Evolutionary conservation across 2,888 invertebrate genomes (phyloP).

Genomic region (Rhaphigaster nebulosa): DNA sequence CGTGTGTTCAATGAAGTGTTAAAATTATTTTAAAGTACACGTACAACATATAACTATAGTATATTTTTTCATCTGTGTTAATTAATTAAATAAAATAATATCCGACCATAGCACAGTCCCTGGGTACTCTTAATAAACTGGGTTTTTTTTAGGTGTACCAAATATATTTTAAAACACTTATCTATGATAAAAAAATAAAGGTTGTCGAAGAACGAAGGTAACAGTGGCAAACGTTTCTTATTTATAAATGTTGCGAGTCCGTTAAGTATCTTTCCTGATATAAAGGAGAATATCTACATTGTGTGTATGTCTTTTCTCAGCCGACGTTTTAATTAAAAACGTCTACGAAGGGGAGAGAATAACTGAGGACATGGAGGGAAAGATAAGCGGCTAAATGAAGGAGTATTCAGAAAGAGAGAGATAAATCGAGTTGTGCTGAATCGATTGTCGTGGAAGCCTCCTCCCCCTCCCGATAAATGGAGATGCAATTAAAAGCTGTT

Average conservation of each 20-base stretch:
- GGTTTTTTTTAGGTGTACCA: no score
- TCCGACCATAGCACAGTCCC: no score
- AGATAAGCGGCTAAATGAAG: slow-evolving; percentile 41
- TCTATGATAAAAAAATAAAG: no score
- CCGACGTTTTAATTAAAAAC: not conserved
- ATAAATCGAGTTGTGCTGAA: slow-evolving; percentile 27
- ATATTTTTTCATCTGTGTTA: no score
- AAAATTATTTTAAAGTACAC: no score
- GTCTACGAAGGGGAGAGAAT: not conserved
- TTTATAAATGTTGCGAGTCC: not conserved
- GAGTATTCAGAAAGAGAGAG: slow-evolving; percentile 34
- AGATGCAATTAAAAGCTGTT: slow-evolving; percentile 26
- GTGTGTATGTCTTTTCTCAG: not conserved
- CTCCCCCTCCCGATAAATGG: not conserved
- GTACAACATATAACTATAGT: no score
- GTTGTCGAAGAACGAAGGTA: no score
- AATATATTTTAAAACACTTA: no score
- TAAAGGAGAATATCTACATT: not conserved
- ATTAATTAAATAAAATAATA: no score
- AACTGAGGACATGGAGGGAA: not conserved
- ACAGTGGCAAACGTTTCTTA: not conserved
- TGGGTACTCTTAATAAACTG: no score
- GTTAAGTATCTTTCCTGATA: not conserved
- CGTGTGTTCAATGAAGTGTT: no score
- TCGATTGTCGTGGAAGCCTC: slow-evolving; percentile 11